A percentile compares a stretch with the other conserved stretches of the same genome.
These are phyloP conservation scores for Tryphoninae sp. DNA, from an alignment of 2,888 invertebrate species.

Conservation along the genomic window DNA sequence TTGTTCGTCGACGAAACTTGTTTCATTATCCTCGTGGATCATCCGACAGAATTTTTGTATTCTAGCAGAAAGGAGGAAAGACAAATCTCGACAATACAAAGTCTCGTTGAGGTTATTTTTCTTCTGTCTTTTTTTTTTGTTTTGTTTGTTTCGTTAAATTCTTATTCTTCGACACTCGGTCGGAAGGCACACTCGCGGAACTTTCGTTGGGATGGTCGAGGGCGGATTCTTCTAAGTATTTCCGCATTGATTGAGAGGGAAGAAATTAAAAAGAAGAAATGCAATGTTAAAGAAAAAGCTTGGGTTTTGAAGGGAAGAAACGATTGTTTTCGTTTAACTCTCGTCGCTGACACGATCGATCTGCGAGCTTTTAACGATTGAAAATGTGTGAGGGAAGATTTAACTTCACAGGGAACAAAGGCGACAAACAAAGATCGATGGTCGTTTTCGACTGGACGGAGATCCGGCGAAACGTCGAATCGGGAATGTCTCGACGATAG, in stretches of 20 bases:
- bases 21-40: not conserved
- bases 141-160: not conserved
- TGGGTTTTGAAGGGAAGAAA: not conserved
- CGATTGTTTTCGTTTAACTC: slow-evolving; percentile 5
- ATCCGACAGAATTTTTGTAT: not conserved
- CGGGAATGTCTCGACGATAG: slow-evolving; percentile 66
- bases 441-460: slow-evolving; percentile 54
- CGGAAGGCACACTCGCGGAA: slow-evolving; percentile 46
- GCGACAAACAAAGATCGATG: slow-evolving; percentile 13
- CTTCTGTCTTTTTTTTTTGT: too few relatives aligned
- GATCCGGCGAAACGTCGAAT: slow-evolving; percentile 65
- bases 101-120: not conserved
- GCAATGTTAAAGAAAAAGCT: slow-evolving; percentile 8
- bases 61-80: not conserved
- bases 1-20: not conserved
- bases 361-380: not conserved
- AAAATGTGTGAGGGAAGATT: not conserved
- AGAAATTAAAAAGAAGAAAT: slow-evolving; percentile 25
- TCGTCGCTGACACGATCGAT: slow-evolving; percentile 2
- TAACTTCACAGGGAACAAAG: slow-evolving; percentile 34
- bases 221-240: not conserved
- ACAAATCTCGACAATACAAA: not conserved
- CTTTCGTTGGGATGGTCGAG: slow-evolving; percentile 3
- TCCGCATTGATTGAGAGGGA: slow-evolving; percentile 13
- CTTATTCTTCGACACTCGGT: slow-evolving; percentile 32